Conservation (phyloP, 2,888 invertebrate genomes). For the Tachina lurida region DNA sequence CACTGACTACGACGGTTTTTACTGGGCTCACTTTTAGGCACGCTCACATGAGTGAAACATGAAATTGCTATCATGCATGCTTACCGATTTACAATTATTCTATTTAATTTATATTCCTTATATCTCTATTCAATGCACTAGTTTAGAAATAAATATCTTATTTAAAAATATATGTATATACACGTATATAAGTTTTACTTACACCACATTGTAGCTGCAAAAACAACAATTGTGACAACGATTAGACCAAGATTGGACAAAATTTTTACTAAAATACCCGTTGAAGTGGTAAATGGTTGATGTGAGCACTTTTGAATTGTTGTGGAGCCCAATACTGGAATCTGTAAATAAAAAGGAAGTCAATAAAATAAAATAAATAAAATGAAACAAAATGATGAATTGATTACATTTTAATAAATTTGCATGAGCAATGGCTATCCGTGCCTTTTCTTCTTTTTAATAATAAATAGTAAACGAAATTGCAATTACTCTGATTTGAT, state of each 20-base stretch:
- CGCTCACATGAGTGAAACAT: too few relatives aligned
- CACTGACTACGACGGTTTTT: too few relatives aligned
- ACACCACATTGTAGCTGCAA: conserved; percentile 80
- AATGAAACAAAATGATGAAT: not conserved
- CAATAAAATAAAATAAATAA: not conserved
- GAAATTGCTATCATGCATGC: too few relatives aligned
- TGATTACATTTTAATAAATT: not conserved
- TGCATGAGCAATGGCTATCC: not conserved
- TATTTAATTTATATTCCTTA: too few relatives aligned
- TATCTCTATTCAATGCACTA: too few relatives aligned
- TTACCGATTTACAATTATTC: too few relatives aligned
- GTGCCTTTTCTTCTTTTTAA: not conserved
- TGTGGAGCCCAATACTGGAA: conserved; percentile 78
- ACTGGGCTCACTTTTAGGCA: too few relatives aligned
- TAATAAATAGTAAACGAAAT: conserved; percentile 27
- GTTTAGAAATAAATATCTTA: too few relatives aligned
- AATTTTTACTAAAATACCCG: conserved; percentile 76
- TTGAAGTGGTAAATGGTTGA: conserved; percentile 76
- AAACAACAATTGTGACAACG: conserved; percentile 77
- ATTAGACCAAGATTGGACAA: conserved; percentile 80
- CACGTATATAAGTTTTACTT: conserved; percentile 71
- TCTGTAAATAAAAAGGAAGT: conserved; percentile 75
- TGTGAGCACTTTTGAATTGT: conserved; percentile 77
- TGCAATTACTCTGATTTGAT: conserved; percentile 18
- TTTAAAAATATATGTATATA: too few relatives aligned